phyloP scores from a whole-genome alignment of 2,888 invertebrate genomes.

The Lepidonotus clava region DNA sequence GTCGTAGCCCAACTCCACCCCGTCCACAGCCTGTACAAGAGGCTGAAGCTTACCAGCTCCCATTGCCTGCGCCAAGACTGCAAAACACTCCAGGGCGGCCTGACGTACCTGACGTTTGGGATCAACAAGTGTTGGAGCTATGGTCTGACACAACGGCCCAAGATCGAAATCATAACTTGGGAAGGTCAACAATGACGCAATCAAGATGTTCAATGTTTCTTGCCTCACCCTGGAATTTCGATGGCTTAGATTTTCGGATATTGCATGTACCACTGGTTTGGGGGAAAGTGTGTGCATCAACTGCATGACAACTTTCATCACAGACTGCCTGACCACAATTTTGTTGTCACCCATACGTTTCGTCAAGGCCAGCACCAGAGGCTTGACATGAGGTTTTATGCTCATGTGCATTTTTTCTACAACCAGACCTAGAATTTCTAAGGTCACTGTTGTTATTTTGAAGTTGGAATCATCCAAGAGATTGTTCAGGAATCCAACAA shows the following conservation, averaged over 20 bases:
- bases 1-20: slow-evolving; percentile 79
- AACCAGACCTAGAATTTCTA: slow-evolving; percentile 81
- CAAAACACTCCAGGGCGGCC: slow-evolving; percentile 89
- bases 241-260: slow-evolving; percentile 82
- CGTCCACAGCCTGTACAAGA: slow-evolving; percentile 82
- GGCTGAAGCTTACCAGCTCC: slow-evolving; percentile 83
- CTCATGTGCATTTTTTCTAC: slow-evolving; percentile 79
- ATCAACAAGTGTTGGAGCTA: slow-evolving; percentile 82
- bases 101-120: slow-evolving; percentile 88
- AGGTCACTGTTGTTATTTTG: slow-evolving; percentile 81
- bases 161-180: slow-evolving; percentile 88
- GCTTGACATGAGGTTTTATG: slow-evolving; percentile 81
- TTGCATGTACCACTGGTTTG: slow-evolving; percentile 82
- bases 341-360: slow-evolving; percentile 82
- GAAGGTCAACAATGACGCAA: slow-evolving; percentile 88
- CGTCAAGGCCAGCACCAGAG: slow-evolving; percentile 81
- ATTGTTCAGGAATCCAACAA: slow-evolving; percentile 84
- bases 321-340: slow-evolving; percentile 82
- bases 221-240: slow-evolving; percentile 85
- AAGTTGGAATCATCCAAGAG: slow-evolving; percentile 85
- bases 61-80: slow-evolving; percentile 88
- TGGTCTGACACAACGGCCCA: slow-evolving; percentile 80
- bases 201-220: slow-evolving; percentile 88
- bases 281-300: slow-evolving; percentile 83
- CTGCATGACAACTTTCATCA: slow-evolving; percentile 81